Evolutionary conservation across 2,113 vertebrate species (phyloP).

Genomic region (Phalacrocorax brasilianus): DNA sequence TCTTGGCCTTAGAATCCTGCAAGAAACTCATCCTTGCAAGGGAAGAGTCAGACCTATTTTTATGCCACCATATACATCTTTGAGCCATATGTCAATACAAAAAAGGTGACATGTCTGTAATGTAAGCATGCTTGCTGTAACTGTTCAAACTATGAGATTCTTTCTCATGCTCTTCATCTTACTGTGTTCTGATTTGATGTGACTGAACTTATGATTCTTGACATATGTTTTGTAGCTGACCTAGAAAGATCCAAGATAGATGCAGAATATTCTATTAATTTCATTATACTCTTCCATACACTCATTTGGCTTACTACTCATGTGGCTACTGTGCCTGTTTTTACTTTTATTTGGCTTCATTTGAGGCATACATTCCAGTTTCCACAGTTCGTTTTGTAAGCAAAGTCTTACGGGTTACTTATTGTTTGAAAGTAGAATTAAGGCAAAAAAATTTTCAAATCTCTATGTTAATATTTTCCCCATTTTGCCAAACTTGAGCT

Average conservation of each 20-base stretch:
- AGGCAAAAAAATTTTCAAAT: neutral
- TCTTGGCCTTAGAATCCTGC: neutral
- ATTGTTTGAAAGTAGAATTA: neutral
- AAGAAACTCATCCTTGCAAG: neutral
- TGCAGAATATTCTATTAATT: neutral
- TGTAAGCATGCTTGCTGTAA: neutral
- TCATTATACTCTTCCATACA: neutral
- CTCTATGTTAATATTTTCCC: neutral
- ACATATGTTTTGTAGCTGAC: neutral
- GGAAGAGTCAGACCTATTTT: neutral
- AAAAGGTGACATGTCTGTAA: neutral
- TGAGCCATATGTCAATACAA: neutral
- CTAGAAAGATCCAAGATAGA: neutral
- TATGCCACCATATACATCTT: neutral
- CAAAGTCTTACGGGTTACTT: neutral
- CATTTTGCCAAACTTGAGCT: neutral
- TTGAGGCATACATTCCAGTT: neutral
- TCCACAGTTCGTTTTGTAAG: neutral
- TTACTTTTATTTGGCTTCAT: neutral
- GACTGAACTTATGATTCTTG: neutral
- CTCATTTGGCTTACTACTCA: neutral
- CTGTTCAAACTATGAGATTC: neutral
- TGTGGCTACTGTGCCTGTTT: neutral
- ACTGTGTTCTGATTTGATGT: neutral
- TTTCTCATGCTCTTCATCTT: neutral